A percentile compares a stretch with the other conserved stretches of the same genome.
phyloP scores from a whole-genome alignment of 1,140 invertebrate genomes.

The Cardiocondyla obscurior region DNA sequence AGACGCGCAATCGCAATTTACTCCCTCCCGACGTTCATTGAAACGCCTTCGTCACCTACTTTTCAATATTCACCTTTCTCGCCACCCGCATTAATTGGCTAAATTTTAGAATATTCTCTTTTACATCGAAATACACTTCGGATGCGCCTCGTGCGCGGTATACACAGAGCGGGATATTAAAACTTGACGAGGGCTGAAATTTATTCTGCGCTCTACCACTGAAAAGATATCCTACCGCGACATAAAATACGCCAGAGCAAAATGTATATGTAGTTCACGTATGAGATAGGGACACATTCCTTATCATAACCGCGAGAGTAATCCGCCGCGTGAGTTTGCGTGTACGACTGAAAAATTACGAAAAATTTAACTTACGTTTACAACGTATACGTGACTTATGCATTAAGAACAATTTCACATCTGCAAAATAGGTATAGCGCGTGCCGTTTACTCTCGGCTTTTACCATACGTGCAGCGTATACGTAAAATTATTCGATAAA shows the following conservation, averaged over 20 bases:
- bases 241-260: slow-evolving; percentile 24
- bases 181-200: slow-evolving; percentile 35
- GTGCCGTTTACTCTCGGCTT: not conserved
- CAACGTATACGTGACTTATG: not conserved
- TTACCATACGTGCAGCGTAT: not conserved
- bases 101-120: slow-evolving; percentile 3
- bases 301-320: slow-evolving; percentile 12
- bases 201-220: slow-evolving; percentile 3
- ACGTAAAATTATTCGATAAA: not conserved
- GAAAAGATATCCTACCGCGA: slow-evolving; percentile 21
- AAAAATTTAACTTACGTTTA: slow-evolving; percentile 30
- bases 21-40: not conserved
- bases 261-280: slow-evolving; percentile 20
- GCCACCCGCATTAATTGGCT: not conserved
- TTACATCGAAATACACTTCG: not conserved
- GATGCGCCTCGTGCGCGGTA: not conserved
- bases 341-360: slow-evolving; percentile 5
- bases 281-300: slow-evolving; percentile 15
- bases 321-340: not conserved
- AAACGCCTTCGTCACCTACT: not conserved
- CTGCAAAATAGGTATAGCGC: not conserved
- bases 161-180: slow-evolving; percentile 14
- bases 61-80: not conserved
- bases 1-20: not conserved
- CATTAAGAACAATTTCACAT: not conserved